phyloP scores from a whole-genome alignment of 1,140 invertebrate species.

The Orchestia grillus region DNA sequence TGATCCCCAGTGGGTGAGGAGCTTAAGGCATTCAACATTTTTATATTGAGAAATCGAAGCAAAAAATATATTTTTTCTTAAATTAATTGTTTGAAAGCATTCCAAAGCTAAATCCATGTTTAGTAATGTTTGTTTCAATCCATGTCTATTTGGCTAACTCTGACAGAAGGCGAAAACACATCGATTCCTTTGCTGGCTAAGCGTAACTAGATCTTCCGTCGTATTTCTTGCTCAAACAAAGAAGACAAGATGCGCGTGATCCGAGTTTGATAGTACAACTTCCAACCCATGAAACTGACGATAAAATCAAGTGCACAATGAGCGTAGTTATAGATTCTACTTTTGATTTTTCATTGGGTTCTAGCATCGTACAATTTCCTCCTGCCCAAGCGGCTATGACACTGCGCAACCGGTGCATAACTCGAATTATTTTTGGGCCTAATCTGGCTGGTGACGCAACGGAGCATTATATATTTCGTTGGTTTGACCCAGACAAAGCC shows the following conservation, averaged over 20 bases:
- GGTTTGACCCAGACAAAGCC: too few species aligned
- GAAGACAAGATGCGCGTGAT: not conserved
- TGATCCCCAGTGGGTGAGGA: not conserved
- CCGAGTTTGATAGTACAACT: not conserved
- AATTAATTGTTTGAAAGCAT: not conserved
- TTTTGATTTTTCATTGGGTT: too few species aligned
- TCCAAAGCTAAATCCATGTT: not conserved
- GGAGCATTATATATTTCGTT: too few species aligned
- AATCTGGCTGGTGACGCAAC: too few species aligned
- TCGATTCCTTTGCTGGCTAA: not conserved
- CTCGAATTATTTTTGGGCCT: too few species aligned
- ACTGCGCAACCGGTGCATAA: not conserved
- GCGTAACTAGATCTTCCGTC: not conserved
- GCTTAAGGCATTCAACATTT: not conserved
- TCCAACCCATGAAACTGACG: not conserved
- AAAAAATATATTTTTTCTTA: not conserved
- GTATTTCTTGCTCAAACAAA: not conserved
- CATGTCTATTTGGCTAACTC: not conserved
- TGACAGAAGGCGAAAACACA: not conserved
- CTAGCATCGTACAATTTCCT: too few species aligned
- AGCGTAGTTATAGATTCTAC: not conserved
- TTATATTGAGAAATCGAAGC: not conserved
- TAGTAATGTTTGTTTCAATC: not conserved
- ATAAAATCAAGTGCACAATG: not conserved
- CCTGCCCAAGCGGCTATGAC: not conserved